Evolutionary conservation across 1,140 invertebrate genomes (phyloP), one percentile per base, ranked within the genome.

Genomic region (Scaptodrosophila lebanonensis): DNA sequence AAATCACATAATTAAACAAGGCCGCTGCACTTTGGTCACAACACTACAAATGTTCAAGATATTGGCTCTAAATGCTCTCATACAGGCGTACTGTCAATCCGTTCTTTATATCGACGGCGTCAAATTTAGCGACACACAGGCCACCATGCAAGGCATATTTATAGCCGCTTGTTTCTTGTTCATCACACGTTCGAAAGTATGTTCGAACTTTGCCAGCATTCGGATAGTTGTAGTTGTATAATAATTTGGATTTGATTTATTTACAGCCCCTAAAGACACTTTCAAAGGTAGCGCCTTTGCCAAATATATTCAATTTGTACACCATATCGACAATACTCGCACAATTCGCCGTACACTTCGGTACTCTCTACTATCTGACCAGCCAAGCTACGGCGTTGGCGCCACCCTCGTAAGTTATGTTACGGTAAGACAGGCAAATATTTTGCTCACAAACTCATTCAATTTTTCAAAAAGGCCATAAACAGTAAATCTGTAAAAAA

Each of bases 31-130:
- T 0, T 88, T 99, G 29, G 98, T 99, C 0, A 99, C 98, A 1
- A 99, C 98, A 0, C 88, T 99, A 30, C 98, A 99, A 88, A 99
- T 99, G 98, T 99, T 99, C 87, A 99, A 99, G 90, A 99, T 99
- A 66, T 88, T 99, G 27, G 98, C 98, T 0, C 87, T 99, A n/a
- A 99, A 99, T 88, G 98, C 98, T 0, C 90, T 99, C 0, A 96
- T 99, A 50, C 89, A 98, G 30, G 98, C 98, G 0, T 99, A 99
- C 89, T 97, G 97, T 86, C 98, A 99, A 88, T 99, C 97, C 16
- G 98, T 99, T 5, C 89, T 99, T 0, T 99, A 99, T 86, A 90
- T 99, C 54, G 97, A 99, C 88, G 98, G 98, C 16, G 95, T 99
- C 43, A 99, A 98, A 88, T 97, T 99, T 71, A 98, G 96, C 83